Evolutionary conservation across 2,797 vertebrate species (phyloP), one percentile per base, ranked within the genome.

Genomic region (Allobates femoralis): DNA sequence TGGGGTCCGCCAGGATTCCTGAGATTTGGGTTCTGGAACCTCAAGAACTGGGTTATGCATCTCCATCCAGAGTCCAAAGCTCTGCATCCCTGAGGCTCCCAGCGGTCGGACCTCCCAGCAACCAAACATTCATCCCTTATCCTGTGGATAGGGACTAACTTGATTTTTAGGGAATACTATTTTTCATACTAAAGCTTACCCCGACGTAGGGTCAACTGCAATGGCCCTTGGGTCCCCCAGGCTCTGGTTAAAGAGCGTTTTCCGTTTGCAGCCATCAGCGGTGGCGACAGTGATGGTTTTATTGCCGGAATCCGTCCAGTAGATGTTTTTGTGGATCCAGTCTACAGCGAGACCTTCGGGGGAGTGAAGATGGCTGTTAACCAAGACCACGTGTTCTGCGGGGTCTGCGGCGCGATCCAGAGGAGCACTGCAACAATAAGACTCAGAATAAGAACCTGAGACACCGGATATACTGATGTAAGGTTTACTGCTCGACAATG

Each of bases 241-340:
- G 89, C 96, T 95, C 0, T 91, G 95, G 91, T 92, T 94, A 90
- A 99, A 96, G 87, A 99, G 95, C 11, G 98, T 97, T 88, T 95
- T 96, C 19, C 96, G 96, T 92, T 95, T 98, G 90, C 92, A 92
- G 34, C 98, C 98, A 11, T 99, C 97, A 1, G 92, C 92, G 0
- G 97, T 98, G 85, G 98, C 98, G 41, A 99, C 97, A 0, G 98
- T 98, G 92, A 99, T 96, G 88, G 96, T 98, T 92, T 98, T 99
- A 92, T 97, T 97, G 86, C 98, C 97, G 0, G 98, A 99, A 92
- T 99, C 98, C 0, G 98, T 99, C 98, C 98, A 99, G 92, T 99
- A 99, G 94, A 99, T 96, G 90, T 99, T 99, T 91, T 97, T 98
- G 87, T 99, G 98, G 69, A 99, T 95, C 98, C 98, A 99, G 93